A percentile compares a stretch with the other conserved stretches of the same genome.
Conservation (phyloP, 2,797 vertebrate species). For the Linurgus olivaceus region DNA sequence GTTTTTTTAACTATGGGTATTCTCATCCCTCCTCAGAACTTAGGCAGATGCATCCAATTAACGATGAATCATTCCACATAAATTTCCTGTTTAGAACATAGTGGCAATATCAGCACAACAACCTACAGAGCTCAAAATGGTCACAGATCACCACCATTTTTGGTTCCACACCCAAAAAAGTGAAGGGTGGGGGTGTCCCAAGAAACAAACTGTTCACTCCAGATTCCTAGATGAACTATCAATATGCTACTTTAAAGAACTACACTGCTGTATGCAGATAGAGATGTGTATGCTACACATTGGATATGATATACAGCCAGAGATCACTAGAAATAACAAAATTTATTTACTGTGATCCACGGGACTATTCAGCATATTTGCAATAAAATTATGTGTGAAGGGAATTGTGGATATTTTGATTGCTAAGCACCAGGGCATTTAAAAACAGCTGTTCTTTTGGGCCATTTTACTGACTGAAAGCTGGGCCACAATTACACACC, state of each 20-base stretch:
- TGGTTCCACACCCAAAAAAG: neutral
- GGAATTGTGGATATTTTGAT: neutral
- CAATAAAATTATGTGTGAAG: neutral
- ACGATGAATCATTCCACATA: conserved; percentile 29
- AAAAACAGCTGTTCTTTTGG: neutral
- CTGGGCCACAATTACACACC: neutral
- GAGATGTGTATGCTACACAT: neutral
- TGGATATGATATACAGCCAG: neutral
- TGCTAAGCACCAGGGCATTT: neutral
- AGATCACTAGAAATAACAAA: neutral
- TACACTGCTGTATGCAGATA: neutral
- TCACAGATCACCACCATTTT: neutral
- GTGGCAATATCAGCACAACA: neutral
- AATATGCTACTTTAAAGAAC: neutral
- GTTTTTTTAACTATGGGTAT: neutral
- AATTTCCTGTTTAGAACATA: conserved; percentile 43
- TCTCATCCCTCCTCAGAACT: conserved; percentile 43
- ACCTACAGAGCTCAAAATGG: neutral
- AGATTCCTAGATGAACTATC: neutral
- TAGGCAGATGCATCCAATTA: conserved; percentile 55
- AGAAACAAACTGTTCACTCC: neutral
- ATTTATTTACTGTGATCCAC: neutral
- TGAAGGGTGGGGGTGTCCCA: neutral
- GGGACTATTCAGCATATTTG: neutral
- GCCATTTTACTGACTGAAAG: neutral